Base-by-base conservation (phyloP, 23 tunicate genomes). In the Trididemnum nubilum region DNA sequence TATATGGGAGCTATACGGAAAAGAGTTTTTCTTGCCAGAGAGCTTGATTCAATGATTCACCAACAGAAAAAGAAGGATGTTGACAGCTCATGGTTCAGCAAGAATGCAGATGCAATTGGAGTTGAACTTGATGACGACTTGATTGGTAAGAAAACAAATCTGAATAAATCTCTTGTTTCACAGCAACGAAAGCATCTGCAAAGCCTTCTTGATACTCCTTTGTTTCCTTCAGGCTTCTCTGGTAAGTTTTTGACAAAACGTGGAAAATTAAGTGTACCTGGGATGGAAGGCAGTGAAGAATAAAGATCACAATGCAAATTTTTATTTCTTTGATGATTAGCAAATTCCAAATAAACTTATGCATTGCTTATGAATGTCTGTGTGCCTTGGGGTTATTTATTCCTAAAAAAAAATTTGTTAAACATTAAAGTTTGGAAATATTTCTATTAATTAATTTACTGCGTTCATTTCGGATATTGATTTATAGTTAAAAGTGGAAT, bases 111-210 rank as follows among this genome's bases (percentile, higher is more conserved):
- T 19, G 90, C 83, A 31, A 85, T 82, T 80, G 98, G 83, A 9
- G 80, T 93, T 38, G 89, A 65, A 5, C 52, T 93, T 60, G 98
- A 93, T 39, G 93, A 88, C 31, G 98, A 88, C 25, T 33, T 84
- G 69, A 31, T 93, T 37, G 82, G 73, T 40, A 72, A 35, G 26
- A 73, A 87, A 34, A 64, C 60, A 33, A 31, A 64, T 0, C 83
- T 83, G 29, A 51, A 33, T 49, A 57, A 64, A 21, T 54, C 39
- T 33, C 12, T 58, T 1, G 22, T 92, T 19, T 71, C 81, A 37
- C 34, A 51, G 82, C 85, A 82, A 66, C 36, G 36, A 59, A 72
- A 87, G 75, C 86, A 82, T 18, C 78, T 92, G 71, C 25, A 59
- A 23, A 3, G 80, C 24, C 31, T 93, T 28, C 78, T 87, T 58